Evolutionary conservation across 2,113 vertebrate genomes (phyloP), one percentile per base, ranked within the genome.

Genomic region (Plestiodon gilberti): DNA sequence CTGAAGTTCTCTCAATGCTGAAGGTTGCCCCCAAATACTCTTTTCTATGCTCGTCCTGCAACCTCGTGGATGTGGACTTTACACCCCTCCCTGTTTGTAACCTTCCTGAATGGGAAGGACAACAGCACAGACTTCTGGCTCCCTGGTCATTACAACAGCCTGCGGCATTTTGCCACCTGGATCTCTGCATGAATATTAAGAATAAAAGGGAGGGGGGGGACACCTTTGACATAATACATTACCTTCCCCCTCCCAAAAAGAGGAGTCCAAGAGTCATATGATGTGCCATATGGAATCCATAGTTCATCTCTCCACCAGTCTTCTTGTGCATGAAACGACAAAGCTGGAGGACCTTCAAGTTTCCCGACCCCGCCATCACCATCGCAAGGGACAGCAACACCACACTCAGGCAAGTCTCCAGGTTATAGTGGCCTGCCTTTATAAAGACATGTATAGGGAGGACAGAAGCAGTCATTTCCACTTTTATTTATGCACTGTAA

Each of bases 251-350:
- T 90, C 99, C 99, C 84, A 99, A 93, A 93, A 99, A 99, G 1
- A 99, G 98, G 71, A 99, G 96, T 2, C 99, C 99, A 89, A 99
- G 93, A 10, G 98, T 98, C 99, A 99, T 99, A 94, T 99, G 99
- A 90, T 99, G 98, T 82, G 99, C 98, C 97, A 99, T 97, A 94
- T 99, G 98, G 91, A 99, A 99, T 64, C 99, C 99, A 0, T 99
- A 99, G 95, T 99, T 99, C 98, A 99, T 99, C 92, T 99, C 99
- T 1, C 98, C 98, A 0, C 98, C 98, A 0, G 98, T 99, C 86
- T 98, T 97, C 95, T 99, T 98, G 95, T 99, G 99, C 94, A 99
- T 96, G 91, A 98, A 99, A 43, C 99, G 98, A 90, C 98, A 99
- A 6, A 99, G 97, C 96, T 99, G 99, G 86, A 99, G 95, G 8